A percentile compares a stretch with the other conserved stretches of the same genome.
Evolutionary conservation across 2,797 vertebrate species (phyloP).

Genomic region (Tapera naevia): DNA sequence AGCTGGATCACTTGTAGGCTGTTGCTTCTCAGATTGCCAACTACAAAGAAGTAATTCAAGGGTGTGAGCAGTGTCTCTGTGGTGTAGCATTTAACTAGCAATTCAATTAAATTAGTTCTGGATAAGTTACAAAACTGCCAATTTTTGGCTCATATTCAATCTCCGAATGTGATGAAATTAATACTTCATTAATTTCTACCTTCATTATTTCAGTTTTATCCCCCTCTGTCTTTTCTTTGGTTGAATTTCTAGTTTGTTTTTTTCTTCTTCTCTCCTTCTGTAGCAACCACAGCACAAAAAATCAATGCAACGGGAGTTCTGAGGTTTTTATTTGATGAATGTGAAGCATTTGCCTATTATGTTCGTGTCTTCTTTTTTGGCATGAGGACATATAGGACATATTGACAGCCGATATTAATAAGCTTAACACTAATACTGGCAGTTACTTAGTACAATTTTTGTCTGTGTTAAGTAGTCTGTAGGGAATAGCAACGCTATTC

Average conservation of each 20-base stretch:
- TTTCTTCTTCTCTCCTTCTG: not conserved
- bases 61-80: not conserved
- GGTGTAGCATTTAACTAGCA: not conserved
- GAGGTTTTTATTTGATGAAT: constrained; percentile 28
- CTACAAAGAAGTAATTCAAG: not conserved
- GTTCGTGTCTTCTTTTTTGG: constrained; percentile 41
- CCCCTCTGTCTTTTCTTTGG: not conserved
- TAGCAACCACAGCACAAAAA: not conserved
- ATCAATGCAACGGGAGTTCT: not conserved
- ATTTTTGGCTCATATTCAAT: not conserved
- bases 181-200: not conserved
- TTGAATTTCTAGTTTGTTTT: not conserved
- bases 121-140: not conserved
- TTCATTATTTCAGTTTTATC: not conserved
- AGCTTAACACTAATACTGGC: constrained; percentile 16
- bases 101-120: not conserved
- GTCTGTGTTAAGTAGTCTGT: not conserved
- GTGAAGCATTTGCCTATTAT: constrained; percentile 34
- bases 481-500: constrained; percentile 12
- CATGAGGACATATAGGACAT: constrained; percentile 13
- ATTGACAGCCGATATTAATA: constrained; percentile 48
- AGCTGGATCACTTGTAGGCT: not conserved
- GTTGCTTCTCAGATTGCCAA: not conserved
- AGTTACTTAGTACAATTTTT: constrained; percentile 35
- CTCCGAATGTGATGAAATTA: not conserved